Conservation (phyloP, 1,140 invertebrate genomes). For the Scaptomyza graminum region DNA sequence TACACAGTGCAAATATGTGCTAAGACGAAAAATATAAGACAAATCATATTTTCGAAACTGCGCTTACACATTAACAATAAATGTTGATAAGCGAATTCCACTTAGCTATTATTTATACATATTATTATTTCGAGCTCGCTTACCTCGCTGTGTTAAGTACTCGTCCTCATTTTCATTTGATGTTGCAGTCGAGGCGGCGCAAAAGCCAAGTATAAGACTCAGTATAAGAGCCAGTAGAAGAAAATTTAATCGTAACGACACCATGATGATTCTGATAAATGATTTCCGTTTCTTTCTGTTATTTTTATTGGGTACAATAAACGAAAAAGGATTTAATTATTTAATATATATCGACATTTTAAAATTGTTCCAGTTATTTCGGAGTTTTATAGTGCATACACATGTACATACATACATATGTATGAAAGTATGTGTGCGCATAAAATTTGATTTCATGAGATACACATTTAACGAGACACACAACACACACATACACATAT, state of each 20-base stretch:
- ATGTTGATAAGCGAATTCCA: too few relatives aligned
- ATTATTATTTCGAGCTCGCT: too few relatives aligned
- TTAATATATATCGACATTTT: too few relatives aligned
- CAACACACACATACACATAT: background rate
- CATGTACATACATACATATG: too few relatives aligned
- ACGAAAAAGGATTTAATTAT: background rate
- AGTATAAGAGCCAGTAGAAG: constrained; percentile 34
- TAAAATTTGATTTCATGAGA: constrained; percentile 43
- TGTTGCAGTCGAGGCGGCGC: constrained; percentile 21
- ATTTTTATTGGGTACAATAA: background rate
- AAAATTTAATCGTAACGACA: constrained; percentile 1
- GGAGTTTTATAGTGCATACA: too few relatives aligned
- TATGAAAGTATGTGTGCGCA: constrained; percentile 13
- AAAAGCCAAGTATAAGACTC: constrained; percentile 14
- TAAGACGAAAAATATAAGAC: too few relatives aligned
- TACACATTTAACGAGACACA: constrained; percentile 62
- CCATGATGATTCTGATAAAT: constrained; percentile 35
- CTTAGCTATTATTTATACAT: too few relatives aligned
- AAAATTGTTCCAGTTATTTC: too few relatives aligned
- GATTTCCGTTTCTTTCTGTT: constrained; percentile 13
- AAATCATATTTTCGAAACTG: too few relatives aligned
- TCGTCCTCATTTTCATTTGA: constrained; percentile 80
- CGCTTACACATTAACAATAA: too few relatives aligned
- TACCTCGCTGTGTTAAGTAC: constrained; percentile 76
- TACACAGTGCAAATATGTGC: too few relatives aligned